Base-by-base conservation (phyloP, 2,888 invertebrate species). In the Sturmia bella region DNA sequence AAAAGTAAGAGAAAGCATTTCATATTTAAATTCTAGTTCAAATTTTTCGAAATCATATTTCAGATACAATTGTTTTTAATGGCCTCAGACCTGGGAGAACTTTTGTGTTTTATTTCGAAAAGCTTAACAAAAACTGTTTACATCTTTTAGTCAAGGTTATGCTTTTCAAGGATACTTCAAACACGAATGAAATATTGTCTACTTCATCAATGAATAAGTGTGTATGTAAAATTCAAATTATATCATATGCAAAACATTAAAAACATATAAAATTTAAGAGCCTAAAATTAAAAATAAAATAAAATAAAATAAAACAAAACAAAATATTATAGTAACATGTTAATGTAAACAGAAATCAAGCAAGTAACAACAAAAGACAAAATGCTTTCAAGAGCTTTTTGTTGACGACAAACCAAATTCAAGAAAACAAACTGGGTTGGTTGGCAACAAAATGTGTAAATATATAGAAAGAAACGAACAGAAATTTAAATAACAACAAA, bases 201-300 rank as follows among this genome's bases (percentile, higher is more conserved):
- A 7, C 32, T 32, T 9, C 7, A 9, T 5, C 32, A 3, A 32
- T 32, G 9, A 32, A 32, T 32, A 32, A 32, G 27, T 27, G 3
- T 32, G 7, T 32, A 32, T 32, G n/a, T n/a, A n/a, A n/a, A n/a
- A n/a, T n/a, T 32, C 9, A 32, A 32, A 32, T 32, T 32, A 7
- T 9, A 32, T 32, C 32, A 32, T 32, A 32, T 32, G 4, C 1
- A 32, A 32, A 32, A 7, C 1, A 32, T 32, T 7, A 9, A 32
- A 32, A 7, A 32, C 1, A 7, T 9, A 32, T n/a, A n/a, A n/a
- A n/a, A n/a, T n/a, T n/a, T n/a, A n/a, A 92, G 94, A 95, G 93
- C 96, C 96, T 96, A 92, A 0, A 92, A 93, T 83, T 84, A 84
- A 80, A 85, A 50, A 80, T 37, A 80, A 82, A 74, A 80, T 57